Evolutionary conservation across 2,113 vertebrate species (phyloP), one percentile per base, ranked within the genome.

Genomic region (Pterophyllum scalare): DNA sequence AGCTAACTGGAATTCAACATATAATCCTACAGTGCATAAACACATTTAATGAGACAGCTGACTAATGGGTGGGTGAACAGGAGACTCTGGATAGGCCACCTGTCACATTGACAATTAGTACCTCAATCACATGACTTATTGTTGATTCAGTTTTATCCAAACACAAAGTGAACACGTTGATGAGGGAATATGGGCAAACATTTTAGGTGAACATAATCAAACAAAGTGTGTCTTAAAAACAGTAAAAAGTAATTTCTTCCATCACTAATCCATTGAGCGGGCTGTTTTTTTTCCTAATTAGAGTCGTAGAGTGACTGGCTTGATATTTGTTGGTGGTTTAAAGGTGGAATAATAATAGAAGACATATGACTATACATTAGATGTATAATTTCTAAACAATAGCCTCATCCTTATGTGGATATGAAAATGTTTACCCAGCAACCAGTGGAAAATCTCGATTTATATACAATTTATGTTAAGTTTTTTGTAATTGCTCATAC

Each of bases 231-330:
- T 54, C 19, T 20, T 20, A 15, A 17, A 49, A 49, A 13, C 4
- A 17, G 2, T 17, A 49, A 49, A 7, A 3, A 54, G 17, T 54
- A 9, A 20, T 19, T 54, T 54, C 7, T 3, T 17, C 7, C 17
- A 52, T 52, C 17, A 52, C 6, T 19, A 52, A 5, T 83, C 79
- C 59, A 78, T 65, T 76, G 79, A 88, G 77, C 90, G 65, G 81
- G 62, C 79, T 40, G 10, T 3, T 40, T 40, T 43, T 43, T 84
- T 81, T 91, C 88, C 88, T 93, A 93, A 95, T 94, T 94, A 94
- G 75, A 77, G 62, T 58, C 78, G 28, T 76, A 86, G 85, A 94
- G 93, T 90, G 92, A 93, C 93, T 89, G 78, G 81, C 79, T 58
- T 84, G 75, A 88, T 91, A 77, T 86, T 90, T 93, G 81, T 87